A percentile compares a stretch with the other conserved stretches of the same genome.
phyloP scores from a whole-genome alignment of 64 coral and sea anemone genomes.

The Stichodactyla helianthus region DNA sequence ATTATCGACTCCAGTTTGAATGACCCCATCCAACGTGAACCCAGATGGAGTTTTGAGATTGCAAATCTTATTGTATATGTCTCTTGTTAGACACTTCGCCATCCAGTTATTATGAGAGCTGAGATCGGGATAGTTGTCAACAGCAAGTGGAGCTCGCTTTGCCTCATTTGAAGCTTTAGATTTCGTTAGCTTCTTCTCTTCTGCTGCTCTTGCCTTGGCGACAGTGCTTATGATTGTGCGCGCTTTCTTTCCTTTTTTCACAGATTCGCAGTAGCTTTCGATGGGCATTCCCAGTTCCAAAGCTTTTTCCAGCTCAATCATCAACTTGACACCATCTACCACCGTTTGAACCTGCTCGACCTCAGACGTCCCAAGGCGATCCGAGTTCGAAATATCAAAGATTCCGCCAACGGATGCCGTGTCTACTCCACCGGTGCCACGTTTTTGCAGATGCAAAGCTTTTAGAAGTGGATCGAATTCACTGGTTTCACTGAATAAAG shows the following conservation, averaged over 20 bases:
- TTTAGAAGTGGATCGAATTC: conserved; percentile 53
- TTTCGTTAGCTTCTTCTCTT: background rate
- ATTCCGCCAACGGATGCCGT: conserved; percentile 65
- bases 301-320: conserved; percentile 75
- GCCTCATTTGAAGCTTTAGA: background rate
- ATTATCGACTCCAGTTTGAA: conserved; percentile 85
- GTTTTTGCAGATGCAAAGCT: conserved; percentile 60
- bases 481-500: conserved; percentile 38
- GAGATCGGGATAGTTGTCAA: conserved; percentile 55
- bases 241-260: conserved; percentile 14
- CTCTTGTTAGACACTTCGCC: conserved; percentile 58
- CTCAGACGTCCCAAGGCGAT: conserved; percentile 79
- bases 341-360: conserved; percentile 83
- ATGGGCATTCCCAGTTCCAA: conserved; percentile 62
- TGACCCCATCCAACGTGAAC: conserved; percentile 63
- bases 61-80: conserved; percentile 58
- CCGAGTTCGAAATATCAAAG: conserved; percentile 84
- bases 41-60: conserved; percentile 63
- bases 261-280: conserved; percentile 21
- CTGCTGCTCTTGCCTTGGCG: background rate
- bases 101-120: conserved; percentile 76
- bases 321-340: conserved; percentile 65
- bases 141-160: background rate
- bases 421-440: conserved; percentile 83
- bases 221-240: background rate